Evolutionary conservation across 2,888 invertebrate genomes (phyloP), one percentile per base, ranked within the genome.

Genomic region (Gortyna flavago): DNA sequence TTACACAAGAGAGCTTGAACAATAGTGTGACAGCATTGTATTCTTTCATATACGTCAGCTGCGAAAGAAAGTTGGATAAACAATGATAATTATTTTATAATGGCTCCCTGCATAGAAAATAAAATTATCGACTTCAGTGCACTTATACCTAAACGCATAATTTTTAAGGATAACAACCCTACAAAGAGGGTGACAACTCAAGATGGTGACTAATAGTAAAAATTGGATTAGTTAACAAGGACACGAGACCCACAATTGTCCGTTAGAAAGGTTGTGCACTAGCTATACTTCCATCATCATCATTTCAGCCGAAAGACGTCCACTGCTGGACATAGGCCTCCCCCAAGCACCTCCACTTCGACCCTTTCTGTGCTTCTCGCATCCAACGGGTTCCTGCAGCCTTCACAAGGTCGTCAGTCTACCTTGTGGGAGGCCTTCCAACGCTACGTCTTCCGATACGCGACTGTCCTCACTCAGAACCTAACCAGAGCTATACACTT

Each of bases 21-120:
- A 81, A 81, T 79, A 64, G 75, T 21, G 62, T 79, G 80, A 81
- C 41, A 64, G 32, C 38, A 64, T 62, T 67, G 66, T 48, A 67
- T 71, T 75, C 57, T 64, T 18, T 57, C 2, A 41, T 32, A 1
- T 25, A 65, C 54, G 35, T 75, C 35, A 44, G 48, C 35, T 61
- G 59, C 29, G 68, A 75, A 68, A 9, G 67, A 74, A 76, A 74
- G 59, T 77, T 59, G 48, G 16, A 64, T 54, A 44, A 67, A 77
- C 72, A 76, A 70, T 57, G 48, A n/a, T 35, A 35, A 35, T 35
- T 35, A 1, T 65, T 16, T 38, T 61, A 68, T 38, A 38, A 38
- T 44, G 62, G 35, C 54, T 73, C 1, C 21, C 13, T 25, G 32
- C 9, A 61, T 38, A 13, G 29, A 62, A 38, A 61, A 62, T 72